Conservation (phyloP, 1,140 invertebrate genomes). For the Dendrolimus kikuchii region DNA sequence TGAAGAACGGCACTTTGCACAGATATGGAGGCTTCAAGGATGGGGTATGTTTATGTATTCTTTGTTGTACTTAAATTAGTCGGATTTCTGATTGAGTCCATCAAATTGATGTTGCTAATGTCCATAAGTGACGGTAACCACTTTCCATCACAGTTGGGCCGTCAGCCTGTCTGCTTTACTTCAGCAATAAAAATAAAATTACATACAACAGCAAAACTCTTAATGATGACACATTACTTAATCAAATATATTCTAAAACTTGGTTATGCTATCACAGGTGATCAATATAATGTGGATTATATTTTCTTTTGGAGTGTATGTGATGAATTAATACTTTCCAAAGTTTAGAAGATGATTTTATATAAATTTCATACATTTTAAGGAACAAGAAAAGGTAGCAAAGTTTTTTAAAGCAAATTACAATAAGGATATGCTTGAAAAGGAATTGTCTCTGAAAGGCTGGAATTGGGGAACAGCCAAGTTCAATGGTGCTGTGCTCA, state of each 20-base stretch:
- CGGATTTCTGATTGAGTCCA: background rate
- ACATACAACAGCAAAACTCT: no score
- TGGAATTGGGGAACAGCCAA: slow-evolving; percentile 99
- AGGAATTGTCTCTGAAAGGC: slow-evolving; percentile 95
- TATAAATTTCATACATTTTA: slow-evolving; percentile 15
- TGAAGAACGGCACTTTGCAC: slow-evolving; percentile 93
- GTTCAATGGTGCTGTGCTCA: slow-evolving; percentile 92
- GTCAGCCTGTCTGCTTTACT: no score
- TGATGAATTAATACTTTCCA: no score
- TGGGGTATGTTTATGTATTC: slow-evolving; percentile 73
- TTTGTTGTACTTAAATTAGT: slow-evolving; percentile 1
- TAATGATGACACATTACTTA: no score
- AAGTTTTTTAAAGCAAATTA: slow-evolving; percentile 91
- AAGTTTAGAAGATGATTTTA: background rate
- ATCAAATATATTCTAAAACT: no score
- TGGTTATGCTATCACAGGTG: no score
- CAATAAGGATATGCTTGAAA: slow-evolving; percentile 89
- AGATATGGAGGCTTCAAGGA: slow-evolving; percentile 97
- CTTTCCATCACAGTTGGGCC: no score
- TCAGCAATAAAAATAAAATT: no score
- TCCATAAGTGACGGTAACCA: no score
- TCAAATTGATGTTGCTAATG: no score
- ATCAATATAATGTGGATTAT: no score
- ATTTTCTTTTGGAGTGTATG: no score
- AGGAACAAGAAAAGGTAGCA: slow-evolving; percentile 87